Evolutionary conservation across 1,140 invertebrate genomes (phyloP).

Genomic region (Rhagoletis zephyria): DNA sequence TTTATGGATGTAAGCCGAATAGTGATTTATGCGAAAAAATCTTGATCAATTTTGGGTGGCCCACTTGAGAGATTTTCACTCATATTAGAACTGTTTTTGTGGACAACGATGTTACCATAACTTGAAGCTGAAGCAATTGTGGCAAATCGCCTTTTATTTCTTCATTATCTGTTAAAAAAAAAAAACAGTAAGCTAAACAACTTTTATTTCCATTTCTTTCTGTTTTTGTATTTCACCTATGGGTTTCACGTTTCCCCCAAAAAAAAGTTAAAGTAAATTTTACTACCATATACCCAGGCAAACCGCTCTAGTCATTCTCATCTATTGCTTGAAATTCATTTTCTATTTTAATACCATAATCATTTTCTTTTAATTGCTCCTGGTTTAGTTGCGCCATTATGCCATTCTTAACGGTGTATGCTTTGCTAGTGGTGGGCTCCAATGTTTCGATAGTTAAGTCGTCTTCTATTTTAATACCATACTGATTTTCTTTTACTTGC

Average conservation of each 20-base stretch:
- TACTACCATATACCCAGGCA: conserved; percentile 88
- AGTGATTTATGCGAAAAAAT: too few species aligned
- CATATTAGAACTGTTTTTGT: neutral
- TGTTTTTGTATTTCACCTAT: conserved; percentile 20
- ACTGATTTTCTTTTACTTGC: conserved; percentile 59
- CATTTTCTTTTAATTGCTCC: conserved; percentile 58
- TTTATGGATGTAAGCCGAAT: too few species aligned
- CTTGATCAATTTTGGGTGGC: too few species aligned
- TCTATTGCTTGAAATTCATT: neutral
- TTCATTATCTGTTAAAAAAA: conserved; percentile 35
- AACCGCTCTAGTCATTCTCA: conserved; percentile 76
- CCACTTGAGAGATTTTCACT: too few species aligned
- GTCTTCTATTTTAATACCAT: conserved; percentile 54
- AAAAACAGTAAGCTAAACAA: neutral
- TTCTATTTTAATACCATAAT: conserved; percentile 57
- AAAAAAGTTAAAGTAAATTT: conserved; percentile 73
- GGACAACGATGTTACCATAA: neutral
- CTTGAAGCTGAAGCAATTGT: conserved; percentile 90
- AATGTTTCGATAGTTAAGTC: neutral
- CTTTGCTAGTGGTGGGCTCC: neutral
- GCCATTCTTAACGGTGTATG: neutral
- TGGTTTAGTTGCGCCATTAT: conserved; percentile 8
- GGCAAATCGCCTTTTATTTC: conserved; percentile 76
- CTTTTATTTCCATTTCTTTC: neutral
- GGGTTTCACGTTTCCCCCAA: conserved; percentile 54